These are phyloP conservation scores for Morbakka virulenta DNA, from an alignment of 30 jellyfish, hydroid and myxozoan genomes.

Conservation along the genomic window DNA sequence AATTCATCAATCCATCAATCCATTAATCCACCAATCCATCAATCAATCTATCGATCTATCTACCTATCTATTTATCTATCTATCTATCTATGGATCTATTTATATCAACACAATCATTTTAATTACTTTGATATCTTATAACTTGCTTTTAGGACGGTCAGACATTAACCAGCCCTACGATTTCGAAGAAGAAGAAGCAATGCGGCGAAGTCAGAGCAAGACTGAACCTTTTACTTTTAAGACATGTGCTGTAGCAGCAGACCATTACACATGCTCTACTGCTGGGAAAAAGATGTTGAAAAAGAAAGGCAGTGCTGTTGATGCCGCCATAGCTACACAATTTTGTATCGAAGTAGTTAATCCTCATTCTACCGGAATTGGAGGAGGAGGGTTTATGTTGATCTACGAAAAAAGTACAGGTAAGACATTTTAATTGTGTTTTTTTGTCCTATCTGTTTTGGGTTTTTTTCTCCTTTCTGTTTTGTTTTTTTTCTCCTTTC, in stretches of 20 bases:
- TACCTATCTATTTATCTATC: too few relatives aligned
- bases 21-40: too few relatives aligned
- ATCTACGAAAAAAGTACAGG: constrained; percentile 83
- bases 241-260: constrained; percentile 98
- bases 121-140: neutral
- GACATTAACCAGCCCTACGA: neutral
- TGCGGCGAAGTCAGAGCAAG: constrained; percentile 12
- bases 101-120: neutral
- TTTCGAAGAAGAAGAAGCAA: constrained; percentile 16
- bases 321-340: constrained; percentile 86
- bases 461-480: too few relatives aligned
- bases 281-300: constrained; percentile 73
- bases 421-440: too few relatives aligned
- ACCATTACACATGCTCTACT: constrained; percentile 81
- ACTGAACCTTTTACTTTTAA: constrained; percentile 68
- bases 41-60: too few relatives aligned
- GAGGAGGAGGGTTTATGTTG: constrained; percentile 99
- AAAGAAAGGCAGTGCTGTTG: constrained; percentile 97
- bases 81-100: too few relatives aligned
- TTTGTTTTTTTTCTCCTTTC: too few relatives aligned
- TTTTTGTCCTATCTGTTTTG: too few relatives aligned
- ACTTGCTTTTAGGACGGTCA: neutral
- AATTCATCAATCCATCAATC: too few relatives aligned
- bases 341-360: constrained; percentile 94
- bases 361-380: constrained; percentile 98